Evolutionary conservation across 1,140 invertebrate genomes (phyloP).

Genomic region (Thaumetopoea pityocampa): DNA sequence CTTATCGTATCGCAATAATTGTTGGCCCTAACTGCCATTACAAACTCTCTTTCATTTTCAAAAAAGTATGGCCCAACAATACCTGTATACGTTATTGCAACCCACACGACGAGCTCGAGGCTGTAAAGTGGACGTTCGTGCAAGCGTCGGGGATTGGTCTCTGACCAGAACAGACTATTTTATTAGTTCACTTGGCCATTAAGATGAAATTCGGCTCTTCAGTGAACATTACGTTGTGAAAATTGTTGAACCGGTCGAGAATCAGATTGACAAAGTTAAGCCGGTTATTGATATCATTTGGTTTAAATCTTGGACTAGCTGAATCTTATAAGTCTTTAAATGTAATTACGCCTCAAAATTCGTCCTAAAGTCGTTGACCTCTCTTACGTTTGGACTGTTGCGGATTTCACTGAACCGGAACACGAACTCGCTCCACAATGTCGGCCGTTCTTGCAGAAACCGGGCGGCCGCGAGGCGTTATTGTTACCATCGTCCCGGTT

Average conservation of each 20-base stretch:
- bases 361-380: conserved; percentile 17
- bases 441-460: conserved; percentile 13
- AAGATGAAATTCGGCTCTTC: conserved; percentile 21
- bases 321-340: conserved; percentile 21
- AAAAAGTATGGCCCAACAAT: no score
- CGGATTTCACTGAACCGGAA: conserved; percentile 26
- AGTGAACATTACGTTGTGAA: conserved; percentile 17
- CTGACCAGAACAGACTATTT: conserved; percentile 22
- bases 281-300: conserved; percentile 11
- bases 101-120: no score
- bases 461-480: conserved; percentile 10
- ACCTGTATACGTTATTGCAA: no score
- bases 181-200: conserved; percentile 18
- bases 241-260: conserved; percentile 18
- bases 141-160: conserved; percentile 13
- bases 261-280: conserved; percentile 20
- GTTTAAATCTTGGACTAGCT: conserved; percentile 15
- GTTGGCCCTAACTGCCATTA: conserved; percentile 16
- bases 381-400: conserved; percentile 22
- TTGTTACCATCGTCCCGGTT: no score
- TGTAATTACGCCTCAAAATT: conserved; percentile 20
- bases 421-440: conserved; percentile 18
- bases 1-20: conserved; percentile 21
- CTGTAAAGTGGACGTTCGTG: conserved; percentile 16
- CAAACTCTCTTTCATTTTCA: no score